These are phyloP conservation scores for Girardinichthys multiradiatus DNA, from an alignment of 2,113 vertebrate genomes.

Conservation along the genomic window DNA sequence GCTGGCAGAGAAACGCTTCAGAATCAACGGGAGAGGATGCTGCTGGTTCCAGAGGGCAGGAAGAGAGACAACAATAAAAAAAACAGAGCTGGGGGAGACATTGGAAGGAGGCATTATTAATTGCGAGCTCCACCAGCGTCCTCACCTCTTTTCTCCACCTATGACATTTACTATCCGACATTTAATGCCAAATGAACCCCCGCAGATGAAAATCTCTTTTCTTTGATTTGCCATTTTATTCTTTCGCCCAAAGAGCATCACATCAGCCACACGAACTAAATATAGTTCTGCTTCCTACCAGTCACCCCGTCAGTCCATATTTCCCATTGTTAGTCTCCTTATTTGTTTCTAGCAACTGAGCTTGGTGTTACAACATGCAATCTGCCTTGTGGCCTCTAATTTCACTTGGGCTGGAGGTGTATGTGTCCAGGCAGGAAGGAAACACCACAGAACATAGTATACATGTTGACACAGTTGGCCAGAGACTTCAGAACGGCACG, in stretches of 20 bases:
- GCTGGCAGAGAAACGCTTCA: constrained; percentile 42
- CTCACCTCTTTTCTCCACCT: constrained; percentile 61
- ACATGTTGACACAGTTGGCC: constrained; percentile 18
- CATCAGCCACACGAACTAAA: constrained; percentile 56
- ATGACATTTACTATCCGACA: constrained; percentile 72
- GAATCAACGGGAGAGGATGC: constrained; percentile 34
- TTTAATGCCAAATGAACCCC: constrained; percentile 65
- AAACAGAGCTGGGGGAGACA: constrained; percentile 15
- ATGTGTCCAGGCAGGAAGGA: constrained; percentile 35
- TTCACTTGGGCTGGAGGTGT: constrained; percentile 57
- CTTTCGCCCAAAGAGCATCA: constrained; percentile 51
- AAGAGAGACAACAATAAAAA: constrained; percentile 35
- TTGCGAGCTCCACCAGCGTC: background rate
- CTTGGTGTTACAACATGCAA: constrained; percentile 28
- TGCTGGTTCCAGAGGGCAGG: constrained; percentile 22
- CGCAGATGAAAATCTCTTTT: constrained; percentile 31
- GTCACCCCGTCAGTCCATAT: constrained; percentile 27
- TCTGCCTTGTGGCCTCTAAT: constrained; percentile 51
- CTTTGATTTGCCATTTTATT: constrained; percentile 45
- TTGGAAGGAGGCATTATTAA: constrained; percentile 24
- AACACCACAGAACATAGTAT: constrained; percentile 3
- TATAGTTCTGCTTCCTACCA: constrained; percentile 52
- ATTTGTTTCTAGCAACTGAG: constrained; percentile 26
- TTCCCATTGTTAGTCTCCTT: background rate
- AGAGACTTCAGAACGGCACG: constrained; percentile 36